Conservation (phyloP, 2,888 invertebrate species). For the Laothoe populi region DNA sequence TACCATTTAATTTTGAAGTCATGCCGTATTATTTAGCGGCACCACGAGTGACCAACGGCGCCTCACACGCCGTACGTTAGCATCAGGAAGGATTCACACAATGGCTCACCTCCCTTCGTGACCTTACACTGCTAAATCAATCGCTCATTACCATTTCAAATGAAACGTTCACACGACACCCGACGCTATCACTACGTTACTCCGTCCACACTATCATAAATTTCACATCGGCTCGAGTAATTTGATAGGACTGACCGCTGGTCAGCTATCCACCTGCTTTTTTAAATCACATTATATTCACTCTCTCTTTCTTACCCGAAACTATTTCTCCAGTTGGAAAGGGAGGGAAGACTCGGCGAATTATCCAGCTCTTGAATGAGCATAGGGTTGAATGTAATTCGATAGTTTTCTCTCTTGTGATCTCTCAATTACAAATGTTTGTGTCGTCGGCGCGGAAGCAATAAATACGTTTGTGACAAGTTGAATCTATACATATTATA, state of each 20-base stretch:
- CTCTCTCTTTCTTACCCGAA: constrained; percentile 6
- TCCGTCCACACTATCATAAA: constrained; percentile 67
- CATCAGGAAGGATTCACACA: constrained; percentile 42
- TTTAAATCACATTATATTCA: constrained; percentile 43
- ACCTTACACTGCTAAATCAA: constrained; percentile 53
- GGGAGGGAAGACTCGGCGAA: constrained; percentile 17
- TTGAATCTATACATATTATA: constrained; percentile 5
- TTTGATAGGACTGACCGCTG: constrained; percentile 76
- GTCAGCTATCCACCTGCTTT: constrained; percentile 74
- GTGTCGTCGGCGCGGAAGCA: constrained; percentile 69
- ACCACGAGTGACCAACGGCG: neutral
- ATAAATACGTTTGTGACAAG: constrained; percentile 56
- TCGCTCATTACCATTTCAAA: constrained; percentile 74
- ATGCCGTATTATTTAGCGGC: neutral
- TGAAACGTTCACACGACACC: constrained; percentile 71
- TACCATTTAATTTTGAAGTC: neutral
- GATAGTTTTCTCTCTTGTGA: constrained; percentile 71
- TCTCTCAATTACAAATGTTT: constrained; percentile 78
- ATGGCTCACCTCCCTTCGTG: constrained; percentile 41
- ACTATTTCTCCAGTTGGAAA: neutral
- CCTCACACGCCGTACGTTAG: neutral
- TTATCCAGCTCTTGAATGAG: constrained; percentile 15
- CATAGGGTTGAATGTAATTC: constrained; percentile 70
- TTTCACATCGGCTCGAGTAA: constrained; percentile 72
- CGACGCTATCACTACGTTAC: constrained; percentile 70